Evolutionary conservation across 2,888 invertebrate genomes (phyloP).

Genomic region (Corbicula japonica): DNA sequence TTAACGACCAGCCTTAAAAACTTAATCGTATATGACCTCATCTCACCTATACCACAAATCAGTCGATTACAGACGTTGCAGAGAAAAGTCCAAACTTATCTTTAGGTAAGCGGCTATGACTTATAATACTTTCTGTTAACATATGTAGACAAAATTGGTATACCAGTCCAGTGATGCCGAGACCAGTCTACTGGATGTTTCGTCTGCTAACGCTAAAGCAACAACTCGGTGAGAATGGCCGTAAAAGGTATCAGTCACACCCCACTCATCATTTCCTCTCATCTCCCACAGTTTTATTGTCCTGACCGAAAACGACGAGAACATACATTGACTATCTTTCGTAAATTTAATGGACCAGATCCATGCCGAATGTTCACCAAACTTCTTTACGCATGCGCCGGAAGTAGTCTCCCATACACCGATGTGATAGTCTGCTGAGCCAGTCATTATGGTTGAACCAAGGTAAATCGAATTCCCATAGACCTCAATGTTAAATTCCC

Average conservation of each 20-base stretch:
- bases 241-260: constrained; percentile 30
- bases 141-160: too few relatives aligned
- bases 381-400: background rate
- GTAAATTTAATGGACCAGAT: constrained; percentile 69
- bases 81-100: too few relatives aligned
- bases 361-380: constrained; percentile 37
- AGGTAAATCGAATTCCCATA: too few relatives aligned
- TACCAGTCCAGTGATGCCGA: constrained; percentile 52
- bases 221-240: constrained; percentile 50
- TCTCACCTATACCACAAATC: too few relatives aligned
- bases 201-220: constrained; percentile 21
- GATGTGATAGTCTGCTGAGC: constrained; percentile 32
- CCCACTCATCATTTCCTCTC: constrained; percentile 16
- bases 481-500: too few relatives aligned
- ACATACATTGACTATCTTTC: constrained; percentile 69
- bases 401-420: constrained; percentile 27
- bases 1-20: too few relatives aligned
- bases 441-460: too few relatives aligned
- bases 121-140: too few relatives aligned
- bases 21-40: too few relatives aligned
- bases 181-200: constrained; percentile 27
- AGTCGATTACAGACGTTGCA: too few relatives aligned
- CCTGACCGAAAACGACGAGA: constrained; percentile 69
- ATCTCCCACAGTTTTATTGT: constrained; percentile 44
- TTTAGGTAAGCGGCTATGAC: too few relatives aligned